These are phyloP conservation scores for Hydraecia micacea DNA, from an alignment of 2,888 invertebrate species.

Conservation along the genomic window DNA sequence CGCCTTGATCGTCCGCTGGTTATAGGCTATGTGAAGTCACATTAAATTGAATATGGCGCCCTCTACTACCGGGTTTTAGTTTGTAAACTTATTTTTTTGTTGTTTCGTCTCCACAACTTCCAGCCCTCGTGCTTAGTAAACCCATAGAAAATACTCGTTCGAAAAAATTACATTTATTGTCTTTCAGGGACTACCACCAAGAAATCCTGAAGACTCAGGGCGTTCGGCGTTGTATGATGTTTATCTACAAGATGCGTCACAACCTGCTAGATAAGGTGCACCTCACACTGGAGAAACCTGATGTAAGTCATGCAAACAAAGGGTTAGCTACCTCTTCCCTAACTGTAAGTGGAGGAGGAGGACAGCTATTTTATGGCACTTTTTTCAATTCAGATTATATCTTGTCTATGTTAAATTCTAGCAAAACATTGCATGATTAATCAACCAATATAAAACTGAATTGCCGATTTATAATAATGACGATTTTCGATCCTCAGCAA, in stretches of 20 bases:
- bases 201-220: slow-evolving; percentile 97
- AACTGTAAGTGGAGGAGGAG: no score
- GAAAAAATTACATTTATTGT: neutral
- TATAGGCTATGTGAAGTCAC: no score
- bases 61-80: no score
- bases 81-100: neutral
- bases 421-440: neutral
- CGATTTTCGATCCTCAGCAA: slow-evolving; percentile 62
- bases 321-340: neutral
- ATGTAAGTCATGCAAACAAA: slow-evolving; percentile 66
- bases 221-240: slow-evolving; percentile 94
- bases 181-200: slow-evolving; percentile 94
- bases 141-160: neutral
- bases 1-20: no score
- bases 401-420: no score
- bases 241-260: slow-evolving; percentile 93
- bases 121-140: no score
- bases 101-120: no score
- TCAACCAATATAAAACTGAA: neutral
- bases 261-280: slow-evolving; percentile 93
- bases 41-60: no score
- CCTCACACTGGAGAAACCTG: slow-evolving; percentile 91
- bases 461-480: neutral
- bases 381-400: neutral
- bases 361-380: no score